Percentiles rank a stretch among this genome's conserved stretches.
These are phyloP conservation scores for Cheirogaleus major DNA, from an alignment of 2,797 vertebrate genomes.

Conservation along the genomic window DNA sequence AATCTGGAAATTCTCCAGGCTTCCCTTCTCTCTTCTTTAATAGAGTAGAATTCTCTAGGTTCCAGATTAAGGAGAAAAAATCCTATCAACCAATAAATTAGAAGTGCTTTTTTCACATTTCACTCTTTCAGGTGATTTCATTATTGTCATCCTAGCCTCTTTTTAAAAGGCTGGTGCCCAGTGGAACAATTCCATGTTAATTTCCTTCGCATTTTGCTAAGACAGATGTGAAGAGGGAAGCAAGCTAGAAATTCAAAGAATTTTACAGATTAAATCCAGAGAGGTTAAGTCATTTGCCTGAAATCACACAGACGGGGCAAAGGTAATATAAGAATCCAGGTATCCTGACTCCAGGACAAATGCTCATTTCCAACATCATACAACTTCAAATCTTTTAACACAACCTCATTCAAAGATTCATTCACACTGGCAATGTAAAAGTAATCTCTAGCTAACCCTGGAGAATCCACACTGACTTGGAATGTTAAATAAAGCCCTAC, in stretches of 20 bases:
- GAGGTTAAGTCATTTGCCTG: slow-evolving; percentile 25
- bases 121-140: background rate
- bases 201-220: background rate
- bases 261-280: background rate
- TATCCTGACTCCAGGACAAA: slow-evolving; percentile 6
- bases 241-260: slow-evolving; percentile 43
- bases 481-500: background rate
- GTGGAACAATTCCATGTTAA: background rate
- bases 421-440: background rate
- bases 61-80: background rate
- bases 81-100: background rate
- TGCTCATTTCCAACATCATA: background rate
- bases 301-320: slow-evolving; percentile 7
- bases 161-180: background rate
- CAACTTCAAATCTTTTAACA: slow-evolving; percentile 5
- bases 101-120: slow-evolving; percentile 26
- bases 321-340: background rate
- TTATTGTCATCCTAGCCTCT: background rate
- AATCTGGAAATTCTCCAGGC: background rate
- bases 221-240: slow-evolving; percentile 17
- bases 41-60: background rate
- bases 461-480: background rate
- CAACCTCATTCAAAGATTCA: slow-evolving; percentile 16
- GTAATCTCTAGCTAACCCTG: slow-evolving; percentile 7
- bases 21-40: slow-evolving; percentile 1